phyloP scores from a whole-genome alignment of 2,113 vertebrate species.

The Syngnathus floridae region DNA sequence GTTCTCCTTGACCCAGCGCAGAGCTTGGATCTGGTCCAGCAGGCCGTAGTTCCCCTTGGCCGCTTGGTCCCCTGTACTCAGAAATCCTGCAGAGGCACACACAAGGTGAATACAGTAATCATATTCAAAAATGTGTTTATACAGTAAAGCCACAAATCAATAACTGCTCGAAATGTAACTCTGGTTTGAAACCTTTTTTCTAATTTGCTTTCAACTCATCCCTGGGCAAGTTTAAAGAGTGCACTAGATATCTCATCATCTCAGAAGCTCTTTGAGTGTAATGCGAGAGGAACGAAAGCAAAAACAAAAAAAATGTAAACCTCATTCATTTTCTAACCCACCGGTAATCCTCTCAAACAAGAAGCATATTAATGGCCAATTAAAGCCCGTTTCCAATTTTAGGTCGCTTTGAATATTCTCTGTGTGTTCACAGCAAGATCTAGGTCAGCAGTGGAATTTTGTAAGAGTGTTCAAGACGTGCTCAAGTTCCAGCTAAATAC shows the following conservation, averaged over 20 bases:
- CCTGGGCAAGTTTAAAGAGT: constrained; percentile 45
- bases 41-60: constrained; percentile 95
- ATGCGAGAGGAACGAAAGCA: constrained; percentile 28
- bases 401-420: constrained; percentile 2
- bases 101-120: not conserved
- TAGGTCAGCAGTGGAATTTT: constrained; percentile 2
- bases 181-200: not conserved
- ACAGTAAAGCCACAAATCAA: not conserved
- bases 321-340: constrained; percentile 34
- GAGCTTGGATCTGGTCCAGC: constrained; percentile 93
- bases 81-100: constrained; percentile 73
- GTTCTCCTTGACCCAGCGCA: constrained; percentile 96
- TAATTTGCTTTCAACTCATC: constrained; percentile 1
- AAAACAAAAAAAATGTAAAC: constrained; percentile 14
- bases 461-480: constrained; percentile 1
- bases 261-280: constrained; percentile 47
- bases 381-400: not conserved
- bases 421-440: not conserved
- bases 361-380: constrained; percentile 20
- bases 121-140: not conserved
- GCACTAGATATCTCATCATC: constrained; percentile 53
- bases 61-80: constrained; percentile 94
- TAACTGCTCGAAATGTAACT: not conserved
- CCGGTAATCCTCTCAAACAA: constrained; percentile 24
- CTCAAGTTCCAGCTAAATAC: not conserved